phyloP scores from a whole-genome alignment of 2,888 invertebrate species.

The Drosophila longiperda region DNA sequence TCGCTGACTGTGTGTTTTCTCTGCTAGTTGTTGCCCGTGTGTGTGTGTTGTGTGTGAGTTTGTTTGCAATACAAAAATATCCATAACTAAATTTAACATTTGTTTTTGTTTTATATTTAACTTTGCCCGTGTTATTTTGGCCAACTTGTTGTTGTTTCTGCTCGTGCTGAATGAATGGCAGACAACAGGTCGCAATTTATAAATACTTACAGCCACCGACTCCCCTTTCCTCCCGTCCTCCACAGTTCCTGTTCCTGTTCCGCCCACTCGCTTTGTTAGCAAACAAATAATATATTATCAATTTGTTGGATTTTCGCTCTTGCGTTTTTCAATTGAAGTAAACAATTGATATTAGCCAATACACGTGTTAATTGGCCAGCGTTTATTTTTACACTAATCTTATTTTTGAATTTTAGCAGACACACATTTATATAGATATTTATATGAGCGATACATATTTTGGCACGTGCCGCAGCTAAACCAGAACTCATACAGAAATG shows the following conservation, averaged over 20 bases:
- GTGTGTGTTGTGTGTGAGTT: constrained; percentile 13
- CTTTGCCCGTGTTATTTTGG: constrained; percentile 65
- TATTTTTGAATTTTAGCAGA: constrained; percentile 28
- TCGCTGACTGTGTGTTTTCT: constrained; percentile 10
- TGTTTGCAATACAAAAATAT: constrained; percentile 64
- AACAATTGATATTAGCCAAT: constrained; percentile 64
- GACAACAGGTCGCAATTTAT: constrained; percentile 73
- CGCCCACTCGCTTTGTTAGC: constrained; percentile 1
- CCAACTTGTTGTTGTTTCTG: constrained; percentile 58
- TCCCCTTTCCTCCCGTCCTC: not conserved
- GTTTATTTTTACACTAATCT: constrained; percentile 50
- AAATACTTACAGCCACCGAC: constrained; percentile 51
- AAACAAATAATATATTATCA: constrained; percentile 51
- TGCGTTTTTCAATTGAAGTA: constrained; percentile 50
- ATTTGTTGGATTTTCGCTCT: constrained; percentile 52
- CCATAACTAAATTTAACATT: constrained; percentile 78
- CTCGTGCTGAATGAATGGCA: constrained; percentile 62
- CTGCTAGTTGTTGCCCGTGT: not conserved
- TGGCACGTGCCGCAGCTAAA: constrained; percentile 74
- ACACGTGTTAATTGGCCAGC: constrained; percentile 34
- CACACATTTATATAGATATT: constrained; percentile 30
- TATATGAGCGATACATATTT: constrained; percentile 48
- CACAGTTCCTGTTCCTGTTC: not conserved
- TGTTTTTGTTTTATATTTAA: constrained; percentile 79
- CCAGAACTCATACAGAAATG: constrained; percentile 36